These are phyloP conservation scores for Pharmacophagus antenor DNA, from an alignment of 2,888 invertebrate species.

Conservation along the genomic window DNA sequence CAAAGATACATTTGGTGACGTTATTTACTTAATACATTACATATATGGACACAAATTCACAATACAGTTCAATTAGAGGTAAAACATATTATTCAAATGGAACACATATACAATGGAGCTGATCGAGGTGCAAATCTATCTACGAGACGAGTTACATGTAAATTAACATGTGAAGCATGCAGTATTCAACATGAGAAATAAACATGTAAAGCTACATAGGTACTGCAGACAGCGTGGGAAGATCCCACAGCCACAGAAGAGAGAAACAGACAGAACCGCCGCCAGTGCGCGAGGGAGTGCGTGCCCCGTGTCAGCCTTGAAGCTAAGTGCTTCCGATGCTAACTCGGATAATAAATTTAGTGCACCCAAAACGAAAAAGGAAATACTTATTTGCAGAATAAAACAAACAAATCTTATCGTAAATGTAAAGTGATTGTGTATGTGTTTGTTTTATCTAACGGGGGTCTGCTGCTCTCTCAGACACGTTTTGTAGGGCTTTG, in stretches of 20 bases:
- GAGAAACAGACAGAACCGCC: conserved; percentile 81
- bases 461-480: conserved; percentile 82
- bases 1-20: conserved; percentile 11
- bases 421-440: conserved; percentile 75
- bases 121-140: conserved; percentile 22
- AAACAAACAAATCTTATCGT: conserved; percentile 58
- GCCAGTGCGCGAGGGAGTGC: conserved; percentile 75
- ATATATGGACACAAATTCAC: not conserved
- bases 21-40: conserved; percentile 15
- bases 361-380: conserved; percentile 64
- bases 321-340: conserved; percentile 72
- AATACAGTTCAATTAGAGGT: conserved; percentile 7
- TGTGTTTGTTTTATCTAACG: conserved; percentile 75
- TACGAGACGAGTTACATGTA: conserved; percentile 28
- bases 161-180: conserved; percentile 24
- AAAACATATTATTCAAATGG: not conserved
- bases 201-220: conserved; percentile 48
- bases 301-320: conserved; percentile 74
- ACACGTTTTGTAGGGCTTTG: conserved; percentile 80
- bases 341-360: conserved; percentile 57
- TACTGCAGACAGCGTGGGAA: conserved; percentile 68
- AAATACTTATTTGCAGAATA: conserved; percentile 37
- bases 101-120: conserved; percentile 15
- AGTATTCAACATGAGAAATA: conserved; percentile 26
- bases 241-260: conserved; percentile 81